Evolutionary conservation across 2,113 vertebrate genomes (phyloP), one percentile per base, ranked within the genome.

Genomic region (Argyrosomus japonicus): DNA sequence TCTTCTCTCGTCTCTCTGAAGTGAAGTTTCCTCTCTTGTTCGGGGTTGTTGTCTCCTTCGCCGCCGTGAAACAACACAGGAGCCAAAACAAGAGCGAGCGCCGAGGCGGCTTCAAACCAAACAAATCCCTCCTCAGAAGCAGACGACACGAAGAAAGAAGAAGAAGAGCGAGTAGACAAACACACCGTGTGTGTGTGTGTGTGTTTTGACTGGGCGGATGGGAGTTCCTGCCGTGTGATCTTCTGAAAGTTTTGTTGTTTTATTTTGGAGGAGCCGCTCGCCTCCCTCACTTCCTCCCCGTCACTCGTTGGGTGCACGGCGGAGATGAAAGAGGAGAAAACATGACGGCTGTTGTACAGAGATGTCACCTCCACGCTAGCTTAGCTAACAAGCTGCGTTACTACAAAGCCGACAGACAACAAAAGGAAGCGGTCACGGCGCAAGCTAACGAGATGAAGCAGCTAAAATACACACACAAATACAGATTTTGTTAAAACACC

Each of bases 21-120:
- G 91, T 89, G 72, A 93, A 88, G 82, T 86, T 93, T 80, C 80
- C 81, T 76, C 78, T 92, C 88, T 91, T 77, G 83, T 89, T 85
- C 75, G 58, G 12, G 62, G 68, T 79, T 77, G 76, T 88, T 91
- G 88, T 93, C 89, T 92, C 80, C 81, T 57, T 53, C 67, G 60
- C 78, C 68, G 83, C 81, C 21, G 76, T 84, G 79, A 89, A 79
- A 84, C 68, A 73, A 86, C 79, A 82, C 73, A 65, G 73, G 61
- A 80, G 58, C 81, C 85, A 89, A 87, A 93, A 93, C 91, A 92
- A 89, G 75, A 91, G 82, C 86, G 6, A 79, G 63, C 17, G 19
- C 36, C 18, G 50, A 71, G 70, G 86, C 75, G 69, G 65, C 84
- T 79, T 84, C 84, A 91, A 87, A 91, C 87, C 78, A 64, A 90